These are phyloP conservation scores for Hyalella azteca DNA, from an alignment of 2,888 invertebrate species.

Conservation along the genomic window DNA sequence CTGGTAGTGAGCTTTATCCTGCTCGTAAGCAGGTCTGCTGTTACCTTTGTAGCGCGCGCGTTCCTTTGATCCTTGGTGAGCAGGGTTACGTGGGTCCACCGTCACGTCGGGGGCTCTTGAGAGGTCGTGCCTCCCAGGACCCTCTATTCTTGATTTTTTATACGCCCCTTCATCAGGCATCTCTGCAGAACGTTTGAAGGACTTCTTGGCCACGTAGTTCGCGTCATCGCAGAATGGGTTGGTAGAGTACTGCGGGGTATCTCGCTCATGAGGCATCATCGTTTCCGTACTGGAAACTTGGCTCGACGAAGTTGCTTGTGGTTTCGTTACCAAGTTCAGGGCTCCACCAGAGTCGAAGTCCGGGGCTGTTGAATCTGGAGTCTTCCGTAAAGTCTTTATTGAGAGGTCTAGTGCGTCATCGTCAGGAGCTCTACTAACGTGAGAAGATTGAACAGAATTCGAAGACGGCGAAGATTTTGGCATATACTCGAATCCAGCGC, in stretches of 20 bases:
- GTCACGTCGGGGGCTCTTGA: too few species aligned
- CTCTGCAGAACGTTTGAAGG: neutral
- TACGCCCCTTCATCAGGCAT: neutral
- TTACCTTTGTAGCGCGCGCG: neutral
- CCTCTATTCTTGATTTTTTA: neutral
- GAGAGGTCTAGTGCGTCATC: constrained; percentile 86
- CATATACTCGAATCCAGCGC: neutral
- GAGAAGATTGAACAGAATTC: neutral
- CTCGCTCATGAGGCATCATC: neutral
- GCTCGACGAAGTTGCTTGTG: constrained; percentile 26
- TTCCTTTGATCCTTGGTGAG: neutral
- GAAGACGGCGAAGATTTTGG: neutral
- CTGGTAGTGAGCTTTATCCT: neutral
- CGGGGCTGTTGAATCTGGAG: constrained; percentile 81
- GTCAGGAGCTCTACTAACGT: constrained; percentile 66
- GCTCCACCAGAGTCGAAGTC: constrained; percentile 34
- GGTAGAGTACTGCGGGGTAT: neutral
- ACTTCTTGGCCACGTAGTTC: neutral
- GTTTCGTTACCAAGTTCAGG: constrained; percentile 29
- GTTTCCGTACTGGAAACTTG: constrained; percentile 40
- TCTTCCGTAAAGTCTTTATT: constrained; percentile 85
- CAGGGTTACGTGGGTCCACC: neutral
- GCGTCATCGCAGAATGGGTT: neutral
- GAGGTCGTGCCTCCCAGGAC: too few species aligned
- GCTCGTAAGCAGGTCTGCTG: neutral